Evolutionary conservation across 64 coral and sea anemone genomes (phyloP).

Genomic region (Actinia tenebrosa): DNA sequence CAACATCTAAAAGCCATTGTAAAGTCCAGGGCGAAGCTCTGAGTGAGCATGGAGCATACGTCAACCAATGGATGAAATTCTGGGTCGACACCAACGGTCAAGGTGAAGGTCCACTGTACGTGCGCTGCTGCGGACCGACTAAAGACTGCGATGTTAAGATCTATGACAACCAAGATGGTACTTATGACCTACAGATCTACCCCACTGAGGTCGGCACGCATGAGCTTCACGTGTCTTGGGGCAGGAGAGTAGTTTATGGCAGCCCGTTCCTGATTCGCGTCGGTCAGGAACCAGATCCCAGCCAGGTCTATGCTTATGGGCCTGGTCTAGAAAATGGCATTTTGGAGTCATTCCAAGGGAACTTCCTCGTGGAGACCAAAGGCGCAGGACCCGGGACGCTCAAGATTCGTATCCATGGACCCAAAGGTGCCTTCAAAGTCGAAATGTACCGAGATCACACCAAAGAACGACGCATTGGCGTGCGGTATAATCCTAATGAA

Average conservation of each 20-base stretch:
- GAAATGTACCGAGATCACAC: constrained; percentile 97
- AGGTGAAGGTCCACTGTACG: constrained; percentile 72
- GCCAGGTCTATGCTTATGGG: constrained; percentile 67
- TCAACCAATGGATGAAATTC: constrained; percentile 73
- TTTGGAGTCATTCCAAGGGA: constrained; percentile 67
- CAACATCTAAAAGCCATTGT: constrained; percentile 12
- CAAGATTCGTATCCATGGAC: constrained; percentile 92
- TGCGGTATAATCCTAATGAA: constrained; percentile 93
- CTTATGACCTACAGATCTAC: constrained; percentile 79
- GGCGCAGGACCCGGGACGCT: constrained; percentile 95
- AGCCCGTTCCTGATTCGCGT: constrained; percentile 95
- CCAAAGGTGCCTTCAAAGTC: constrained; percentile 92
- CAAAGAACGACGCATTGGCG: constrained; percentile 84
- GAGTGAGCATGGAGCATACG: constrained; percentile 2
- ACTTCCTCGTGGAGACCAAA: constrained; percentile 95
- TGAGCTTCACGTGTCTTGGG: constrained; percentile 85
- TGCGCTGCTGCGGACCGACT: constrained; percentile 83
- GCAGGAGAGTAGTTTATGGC: constrained; percentile 60
- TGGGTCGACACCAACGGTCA: constrained; percentile 66
- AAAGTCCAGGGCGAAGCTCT: constrained; percentile 2
- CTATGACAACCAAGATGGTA: constrained; percentile 91
- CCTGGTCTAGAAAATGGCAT: constrained; percentile 86
- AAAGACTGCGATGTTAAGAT: constrained; percentile 90
- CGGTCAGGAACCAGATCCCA: constrained; percentile 67
- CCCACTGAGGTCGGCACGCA: constrained; percentile 82